Base-by-base conservation (phyloP, 2,888 invertebrate species). In the Amblyjoppa proteus region DNA sequence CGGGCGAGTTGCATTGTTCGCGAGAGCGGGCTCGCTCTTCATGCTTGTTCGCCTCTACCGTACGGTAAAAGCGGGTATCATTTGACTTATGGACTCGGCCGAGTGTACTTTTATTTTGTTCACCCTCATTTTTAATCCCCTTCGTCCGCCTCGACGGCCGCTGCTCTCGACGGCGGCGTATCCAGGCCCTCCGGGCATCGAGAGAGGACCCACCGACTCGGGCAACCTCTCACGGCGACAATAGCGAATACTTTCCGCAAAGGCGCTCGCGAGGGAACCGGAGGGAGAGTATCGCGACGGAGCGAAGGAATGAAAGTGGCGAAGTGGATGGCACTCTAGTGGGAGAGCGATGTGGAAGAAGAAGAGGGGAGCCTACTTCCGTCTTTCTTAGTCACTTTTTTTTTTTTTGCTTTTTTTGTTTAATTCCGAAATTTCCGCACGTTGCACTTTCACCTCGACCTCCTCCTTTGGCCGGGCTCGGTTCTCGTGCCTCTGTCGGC, bases 1-100 rank as follows among this genome's bases (percentile, higher is more conserved):
- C 84, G 81, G 68, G 81, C 81, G 77, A 77, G 64, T 45, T 45
- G 77, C 74, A 84, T 84, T 84, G 84, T 81, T 81, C 69, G 74
- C 71, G 53, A 75, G 34, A 34, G 7, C 31, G 53, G 5, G 31
- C n/a, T 75, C 34, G 70, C 74, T 75, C 53, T 75, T 34, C 20
- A 20, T 20, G 51, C 45, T 61, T 61, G 64, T 71, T 71, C 75
- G 45, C 70, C 66, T 80, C 64, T 53, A 45, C 61, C 28, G 38
- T 53, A 77, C 13, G 11, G 78, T 74, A 68, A 66, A 79, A 75
- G 45, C 49, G 61, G 79, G 75, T 76, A 58, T 84, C 82, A 34
- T 81, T 81, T 77, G 81, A 82, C 77, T 83, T 76, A 83, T 53
- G 68, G 79, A 66, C 66, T 34, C 58, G 82, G 56, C 51, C 75